Percentiles rank a stretch among this genome's conserved stretches.
Conservation (phyloP, 2,888 invertebrate species). For the Pantelozetes paolii region DNA sequence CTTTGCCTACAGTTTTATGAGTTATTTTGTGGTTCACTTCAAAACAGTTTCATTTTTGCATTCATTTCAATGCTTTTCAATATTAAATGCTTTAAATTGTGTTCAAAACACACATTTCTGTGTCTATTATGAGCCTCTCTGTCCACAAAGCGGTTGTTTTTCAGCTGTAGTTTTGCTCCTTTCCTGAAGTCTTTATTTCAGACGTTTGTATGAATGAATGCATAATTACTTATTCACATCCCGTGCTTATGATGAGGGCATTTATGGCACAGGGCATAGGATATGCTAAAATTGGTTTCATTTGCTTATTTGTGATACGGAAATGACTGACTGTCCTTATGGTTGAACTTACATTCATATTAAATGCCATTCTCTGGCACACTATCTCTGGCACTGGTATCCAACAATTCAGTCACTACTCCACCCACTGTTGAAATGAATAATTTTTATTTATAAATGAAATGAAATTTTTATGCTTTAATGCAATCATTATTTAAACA, state of each 20-base stretch:
- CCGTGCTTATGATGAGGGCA: slow-evolving; percentile 23
- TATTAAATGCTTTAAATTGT: background rate
- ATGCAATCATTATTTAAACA: background rate
- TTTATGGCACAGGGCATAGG: background rate
- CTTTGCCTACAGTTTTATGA: background rate
- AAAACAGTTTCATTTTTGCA: background rate
- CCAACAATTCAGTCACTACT: slow-evolving; percentile 10
- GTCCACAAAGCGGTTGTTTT: background rate
- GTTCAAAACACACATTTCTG: background rate
- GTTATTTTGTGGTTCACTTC: slow-evolving; percentile 9
- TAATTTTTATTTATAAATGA: background rate
- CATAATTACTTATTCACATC: slow-evolving; percentile 7
- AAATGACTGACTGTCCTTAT: slow-evolving; percentile 32
- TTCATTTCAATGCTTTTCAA: background rate
- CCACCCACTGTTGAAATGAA: slow-evolving; percentile 29
- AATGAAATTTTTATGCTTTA: background rate
- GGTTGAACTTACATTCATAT: slow-evolving; percentile 17
- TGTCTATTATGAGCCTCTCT: background rate
- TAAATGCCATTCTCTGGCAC: background rate
- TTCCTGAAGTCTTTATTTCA: background rate
- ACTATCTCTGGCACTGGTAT: background rate
- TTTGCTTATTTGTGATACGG: slow-evolving; percentile 13
- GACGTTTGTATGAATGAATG: background rate
- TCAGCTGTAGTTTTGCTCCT: background rate
- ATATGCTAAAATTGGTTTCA: slow-evolving; percentile 19